phyloP scores from a whole-genome alignment of 1,140 invertebrate species.

The Battus philenor region DNA sequence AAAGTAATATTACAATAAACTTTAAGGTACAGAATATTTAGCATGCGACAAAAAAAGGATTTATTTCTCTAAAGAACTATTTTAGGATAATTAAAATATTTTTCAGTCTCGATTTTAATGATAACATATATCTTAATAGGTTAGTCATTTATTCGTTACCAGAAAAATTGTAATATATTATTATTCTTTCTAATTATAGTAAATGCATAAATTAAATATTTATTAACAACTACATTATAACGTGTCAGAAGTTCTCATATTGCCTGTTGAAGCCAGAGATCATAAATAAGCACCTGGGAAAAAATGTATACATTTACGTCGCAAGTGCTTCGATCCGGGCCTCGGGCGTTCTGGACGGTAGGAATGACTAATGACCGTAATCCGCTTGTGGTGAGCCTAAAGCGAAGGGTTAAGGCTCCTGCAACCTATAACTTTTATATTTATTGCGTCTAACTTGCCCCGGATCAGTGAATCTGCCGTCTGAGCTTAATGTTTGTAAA shows the following conservation, averaged over 20 bases:
- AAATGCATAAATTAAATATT: constrained; percentile 6
- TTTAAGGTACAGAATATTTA: too few species aligned
- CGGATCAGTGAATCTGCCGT: constrained; percentile 33
- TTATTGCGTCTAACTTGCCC: constrained; percentile 49
- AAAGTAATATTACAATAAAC: too few species aligned
- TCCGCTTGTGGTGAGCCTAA: constrained; percentile 68
- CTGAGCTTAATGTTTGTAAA: too few species aligned
- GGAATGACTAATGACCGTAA: constrained; percentile 68
- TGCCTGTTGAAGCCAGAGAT: constrained; percentile 14
- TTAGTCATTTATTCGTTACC: background rate
- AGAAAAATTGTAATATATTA: background rate
- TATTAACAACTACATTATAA: constrained; percentile 8
- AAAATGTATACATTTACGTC: constrained; percentile 41
- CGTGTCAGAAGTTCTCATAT: background rate
- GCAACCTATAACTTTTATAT: constrained; percentile 65
- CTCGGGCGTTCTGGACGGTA: constrained; percentile 58
- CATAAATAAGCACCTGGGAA: constrained; percentile 34
- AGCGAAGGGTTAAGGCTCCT: constrained; percentile 62
- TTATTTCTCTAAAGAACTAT: too few species aligned
- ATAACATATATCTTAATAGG: background rate
- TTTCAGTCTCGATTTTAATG: background rate
- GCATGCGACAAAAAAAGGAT: too few species aligned
- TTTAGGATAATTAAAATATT: background rate
- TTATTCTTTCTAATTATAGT: too few species aligned
- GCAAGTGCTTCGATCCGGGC: constrained; percentile 34